These are phyloP conservation scores for Papilio xuthus DNA, from an alignment of 1,140 invertebrate genomes.

Conservation along the genomic window DNA sequence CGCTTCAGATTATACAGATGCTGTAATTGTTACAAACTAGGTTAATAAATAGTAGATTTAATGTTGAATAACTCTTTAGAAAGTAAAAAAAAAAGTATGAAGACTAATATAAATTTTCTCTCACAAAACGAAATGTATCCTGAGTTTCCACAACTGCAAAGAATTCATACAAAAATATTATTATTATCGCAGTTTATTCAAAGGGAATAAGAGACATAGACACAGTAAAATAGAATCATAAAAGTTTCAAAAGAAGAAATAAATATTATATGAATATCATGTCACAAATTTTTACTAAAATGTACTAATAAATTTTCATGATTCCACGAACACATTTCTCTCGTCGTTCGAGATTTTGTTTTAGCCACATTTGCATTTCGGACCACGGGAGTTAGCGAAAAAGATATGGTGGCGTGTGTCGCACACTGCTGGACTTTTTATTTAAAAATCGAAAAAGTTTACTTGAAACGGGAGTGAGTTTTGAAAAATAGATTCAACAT, in stretches of 20 bases:
- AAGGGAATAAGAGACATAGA: neutral
- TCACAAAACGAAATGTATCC: neutral
- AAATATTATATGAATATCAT: constrained; percentile 13
- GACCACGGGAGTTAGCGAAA: constrained; percentile 35
- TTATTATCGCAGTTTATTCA: too few species aligned
- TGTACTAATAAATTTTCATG: constrained; percentile 38
- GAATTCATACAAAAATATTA: neutral
- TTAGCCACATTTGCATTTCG: constrained; percentile 37
- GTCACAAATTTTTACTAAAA: constrained; percentile 34
- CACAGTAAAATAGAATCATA: neutral
- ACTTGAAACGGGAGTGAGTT: constrained; percentile 9
- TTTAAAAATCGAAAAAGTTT: constrained; percentile 16
- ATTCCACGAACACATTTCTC: constrained; percentile 33
- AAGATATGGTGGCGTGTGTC: constrained; percentile 32
- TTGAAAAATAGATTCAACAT: neutral
- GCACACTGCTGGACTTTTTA: constrained; percentile 20
- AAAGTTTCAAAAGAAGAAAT: constrained; percentile 16
- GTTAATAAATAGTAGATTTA: too few species aligned
- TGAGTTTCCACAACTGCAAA: neutral
- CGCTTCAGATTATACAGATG: neutral
- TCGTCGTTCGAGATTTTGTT: constrained; percentile 35
- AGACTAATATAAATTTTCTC: neutral
- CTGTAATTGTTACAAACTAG: too few species aligned
- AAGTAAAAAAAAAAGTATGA: neutral
- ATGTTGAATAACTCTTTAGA: neutral